Base-by-base conservation (phyloP, 2,113 vertebrate genomes). In the Vireo altiloquus region DNA sequence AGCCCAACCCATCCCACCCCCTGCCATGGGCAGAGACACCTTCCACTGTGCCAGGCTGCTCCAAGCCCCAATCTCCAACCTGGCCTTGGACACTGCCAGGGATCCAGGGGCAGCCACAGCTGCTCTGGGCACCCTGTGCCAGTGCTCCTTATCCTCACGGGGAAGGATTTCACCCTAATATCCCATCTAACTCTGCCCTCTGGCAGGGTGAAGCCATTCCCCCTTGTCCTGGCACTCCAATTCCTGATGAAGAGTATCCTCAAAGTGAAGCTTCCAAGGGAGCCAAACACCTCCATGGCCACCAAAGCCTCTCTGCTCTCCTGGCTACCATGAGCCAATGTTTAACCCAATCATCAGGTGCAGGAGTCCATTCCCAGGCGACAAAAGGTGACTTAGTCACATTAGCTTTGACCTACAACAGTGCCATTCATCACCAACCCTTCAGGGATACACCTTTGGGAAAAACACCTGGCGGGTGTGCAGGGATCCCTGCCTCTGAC, bases 1-100 rank as follows among this genome's bases (percentile, higher is more conserved):
- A 4, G 33, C 33, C 0, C 46, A 69, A 11, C 27, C 37, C 6
- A 3, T 27, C 0, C 37, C 37, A 33, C 9, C 11, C 33, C 52
- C 44, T 27, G 31, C 44, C 33, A 22, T 5, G 37, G 31, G 31
- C 83, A 68, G 37, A 14, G 53, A 59, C 63, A 39, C 19, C 28
- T 78, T 1, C 23, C 39, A 11, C 46, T 10, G 0, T 0, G 27
- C 64, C 84, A 78, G 19, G 12, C 0, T 16, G 39, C 3, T 46
- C 33, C 54, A 6, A 60, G 15, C 9, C 18, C 27, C 0, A 0
- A n/a, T n/a, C n/a, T 23, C 64, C 64, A 61, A 0, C 33, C 54
- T 20, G 46, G 33, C 54, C 63, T 52, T 2, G 47, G 54, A 0
- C 54, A 69, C 15, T 46, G 0, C 33, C 72, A 87, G 53, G 46